A percentile compares a stretch with the other conserved stretches of the same genome.
These are phyloP conservation scores for Epirrhoe tristata DNA, from an alignment of 2,888 invertebrate genomes.

Conservation along the genomic window DNA sequence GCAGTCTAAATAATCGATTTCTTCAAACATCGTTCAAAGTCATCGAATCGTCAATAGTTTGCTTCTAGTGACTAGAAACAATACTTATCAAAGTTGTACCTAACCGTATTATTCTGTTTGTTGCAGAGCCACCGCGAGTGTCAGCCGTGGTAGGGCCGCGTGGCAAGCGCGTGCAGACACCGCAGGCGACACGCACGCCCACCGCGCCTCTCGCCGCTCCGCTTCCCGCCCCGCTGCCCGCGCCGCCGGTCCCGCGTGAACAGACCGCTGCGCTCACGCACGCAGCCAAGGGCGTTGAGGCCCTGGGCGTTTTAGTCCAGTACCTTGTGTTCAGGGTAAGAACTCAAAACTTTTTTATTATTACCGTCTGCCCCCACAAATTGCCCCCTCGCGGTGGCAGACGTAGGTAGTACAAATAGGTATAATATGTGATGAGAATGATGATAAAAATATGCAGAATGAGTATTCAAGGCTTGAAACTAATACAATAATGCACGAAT, in stretches of 20 bases:
- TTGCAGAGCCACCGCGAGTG: constrained; percentile 76
- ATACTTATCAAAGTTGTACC: not conserved
- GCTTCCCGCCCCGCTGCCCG: constrained; percentile 46
- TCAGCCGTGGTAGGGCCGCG: constrained; percentile 74
- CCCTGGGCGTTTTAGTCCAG: constrained; percentile 93
- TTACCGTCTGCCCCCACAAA: no score
- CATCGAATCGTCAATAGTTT: no score
- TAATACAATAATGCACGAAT: no score
- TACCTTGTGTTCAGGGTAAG: constrained; percentile 92
- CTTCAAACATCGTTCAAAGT: no score
- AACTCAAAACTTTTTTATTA: constrained; percentile 48
- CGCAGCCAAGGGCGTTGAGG: constrained; percentile 90
- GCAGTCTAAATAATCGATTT: no score
- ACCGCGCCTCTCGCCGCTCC: constrained; percentile 53
- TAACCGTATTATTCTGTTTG: constrained; percentile 33
- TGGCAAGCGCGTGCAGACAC: constrained; percentile 76
- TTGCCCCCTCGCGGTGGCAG: no score
- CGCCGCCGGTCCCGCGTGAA: constrained; percentile 56
- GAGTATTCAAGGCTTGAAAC: no score
- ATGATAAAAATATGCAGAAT: no score
- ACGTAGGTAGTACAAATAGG: no score
- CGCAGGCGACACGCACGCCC: constrained; percentile 67
- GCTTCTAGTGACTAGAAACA: not conserved
- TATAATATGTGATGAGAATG: no score
- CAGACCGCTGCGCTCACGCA: constrained; percentile 78